These are phyloP conservation scores for Eupsittula cactorum DNA, from an alignment of 2,113 vertebrate species.

Conservation along the genomic window DNA sequence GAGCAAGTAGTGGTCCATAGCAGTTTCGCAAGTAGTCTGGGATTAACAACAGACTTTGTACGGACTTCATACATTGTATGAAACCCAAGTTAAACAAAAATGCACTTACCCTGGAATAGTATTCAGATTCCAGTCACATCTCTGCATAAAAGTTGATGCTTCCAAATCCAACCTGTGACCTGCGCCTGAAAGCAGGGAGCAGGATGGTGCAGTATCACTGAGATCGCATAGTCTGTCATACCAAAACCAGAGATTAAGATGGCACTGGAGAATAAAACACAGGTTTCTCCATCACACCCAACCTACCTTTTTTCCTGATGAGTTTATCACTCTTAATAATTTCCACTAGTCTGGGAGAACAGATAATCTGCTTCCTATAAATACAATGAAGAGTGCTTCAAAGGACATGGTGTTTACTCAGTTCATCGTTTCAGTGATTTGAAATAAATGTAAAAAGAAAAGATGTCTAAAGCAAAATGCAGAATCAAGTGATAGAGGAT, in stretches of 20 bases:
- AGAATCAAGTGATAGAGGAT: neutral
- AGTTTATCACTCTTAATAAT: neutral
- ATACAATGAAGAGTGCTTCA: neutral
- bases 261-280: neutral
- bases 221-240: neutral
- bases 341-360: neutral
- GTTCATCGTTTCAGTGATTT: neutral
- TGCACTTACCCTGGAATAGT: neutral
- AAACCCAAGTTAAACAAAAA: neutral
- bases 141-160: neutral
- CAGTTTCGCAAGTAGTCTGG: neutral
- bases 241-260: neutral
- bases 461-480: neutral
- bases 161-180: neutral
- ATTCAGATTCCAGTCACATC: neutral
- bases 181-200: neutral
- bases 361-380: slow-evolving; percentile 25
- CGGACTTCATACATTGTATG: neutral
- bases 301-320: slow-evolving; percentile 37
- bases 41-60: neutral
- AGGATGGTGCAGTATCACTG: neutral
- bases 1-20: neutral
- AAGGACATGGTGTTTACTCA: neutral
- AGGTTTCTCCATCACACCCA: slow-evolving; percentile 32
- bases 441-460: neutral